phyloP scores from a whole-genome alignment of 2,113 vertebrate species.

The Ovibos moschatus region DNA sequence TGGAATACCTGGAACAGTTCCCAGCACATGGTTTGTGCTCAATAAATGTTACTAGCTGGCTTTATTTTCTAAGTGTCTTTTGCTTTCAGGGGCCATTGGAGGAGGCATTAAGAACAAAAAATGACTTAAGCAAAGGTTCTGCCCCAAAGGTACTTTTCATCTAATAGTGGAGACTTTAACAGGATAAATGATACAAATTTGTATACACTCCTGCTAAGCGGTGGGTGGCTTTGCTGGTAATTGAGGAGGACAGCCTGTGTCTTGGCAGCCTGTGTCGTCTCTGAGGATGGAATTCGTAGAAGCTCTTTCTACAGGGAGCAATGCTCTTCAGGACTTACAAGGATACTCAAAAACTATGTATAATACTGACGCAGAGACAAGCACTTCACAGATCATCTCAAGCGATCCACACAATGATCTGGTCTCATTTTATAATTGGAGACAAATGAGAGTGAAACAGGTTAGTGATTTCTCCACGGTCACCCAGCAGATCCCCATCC shows the following conservation, averaged over 20 bases:
- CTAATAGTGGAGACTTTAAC: not conserved
- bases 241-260: not conserved
- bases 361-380: not conserved
- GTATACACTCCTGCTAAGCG: not conserved
- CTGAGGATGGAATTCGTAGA: not conserved
- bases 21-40: not conserved
- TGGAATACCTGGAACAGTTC: not conserved
- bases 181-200: not conserved
- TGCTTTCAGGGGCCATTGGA: not conserved
- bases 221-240: not conserved
- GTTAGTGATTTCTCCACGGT: not conserved
- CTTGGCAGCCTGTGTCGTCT: not conserved
- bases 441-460: not conserved
- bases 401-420: not conserved
- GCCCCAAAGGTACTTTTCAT: not conserved
- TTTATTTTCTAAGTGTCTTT: not conserved
- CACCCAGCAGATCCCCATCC: not conserved
- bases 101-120: not conserved
- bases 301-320: not conserved
- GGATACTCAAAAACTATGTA: not conserved
- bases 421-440: not conserved
- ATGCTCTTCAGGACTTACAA: not conserved
- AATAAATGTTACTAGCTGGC: conserved; percentile 13
- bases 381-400: not conserved
- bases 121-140: not conserved